Evolutionary conservation across 2,888 invertebrate species (phyloP).

Genomic region (Tanypteryx hageni): DNA sequence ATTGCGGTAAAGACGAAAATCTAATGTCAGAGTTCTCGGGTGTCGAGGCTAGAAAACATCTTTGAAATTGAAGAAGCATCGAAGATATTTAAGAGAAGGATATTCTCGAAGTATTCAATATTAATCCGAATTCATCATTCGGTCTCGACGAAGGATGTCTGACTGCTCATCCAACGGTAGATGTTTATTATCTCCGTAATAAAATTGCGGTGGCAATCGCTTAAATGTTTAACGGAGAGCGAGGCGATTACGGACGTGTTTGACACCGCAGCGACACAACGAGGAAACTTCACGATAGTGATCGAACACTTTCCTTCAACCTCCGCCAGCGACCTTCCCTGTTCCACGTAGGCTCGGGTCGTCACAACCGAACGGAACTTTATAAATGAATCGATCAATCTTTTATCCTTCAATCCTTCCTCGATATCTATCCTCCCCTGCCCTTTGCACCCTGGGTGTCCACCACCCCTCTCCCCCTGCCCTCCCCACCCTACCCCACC

Average conservation of each 20-base stretch:
- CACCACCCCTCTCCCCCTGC: not conserved
- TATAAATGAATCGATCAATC: conserved; percentile 58
- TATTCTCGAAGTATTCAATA: too few relatives aligned
- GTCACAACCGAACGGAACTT: conserved; percentile 28
- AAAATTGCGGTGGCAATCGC: conserved; percentile 24
- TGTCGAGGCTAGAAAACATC: too few relatives aligned
- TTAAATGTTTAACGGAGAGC: not conserved
- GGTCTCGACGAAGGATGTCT: not conserved
- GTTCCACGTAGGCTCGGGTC: not conserved
- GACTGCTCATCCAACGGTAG: not conserved
- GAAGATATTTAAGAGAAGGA: too few relatives aligned
- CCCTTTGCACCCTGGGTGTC: too few relatives aligned
- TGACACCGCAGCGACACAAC: not conserved
- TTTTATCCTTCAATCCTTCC: not conserved
- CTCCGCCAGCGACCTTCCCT: too few relatives aligned
- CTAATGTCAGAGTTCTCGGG: too few relatives aligned
- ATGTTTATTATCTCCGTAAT: not conserved
- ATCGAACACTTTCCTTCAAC: not conserved
- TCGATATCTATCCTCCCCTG: not conserved
- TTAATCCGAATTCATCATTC: too few relatives aligned
- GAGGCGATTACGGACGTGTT: conserved; percentile 6
- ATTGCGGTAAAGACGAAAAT: too few relatives aligned
- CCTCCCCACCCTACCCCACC: not conserved
- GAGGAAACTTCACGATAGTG: conserved; percentile 6
- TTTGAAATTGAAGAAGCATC: too few relatives aligned